Base-by-base conservation (phyloP, 2,888 invertebrate species). In the Eumacrocentrus americanus region DNA sequence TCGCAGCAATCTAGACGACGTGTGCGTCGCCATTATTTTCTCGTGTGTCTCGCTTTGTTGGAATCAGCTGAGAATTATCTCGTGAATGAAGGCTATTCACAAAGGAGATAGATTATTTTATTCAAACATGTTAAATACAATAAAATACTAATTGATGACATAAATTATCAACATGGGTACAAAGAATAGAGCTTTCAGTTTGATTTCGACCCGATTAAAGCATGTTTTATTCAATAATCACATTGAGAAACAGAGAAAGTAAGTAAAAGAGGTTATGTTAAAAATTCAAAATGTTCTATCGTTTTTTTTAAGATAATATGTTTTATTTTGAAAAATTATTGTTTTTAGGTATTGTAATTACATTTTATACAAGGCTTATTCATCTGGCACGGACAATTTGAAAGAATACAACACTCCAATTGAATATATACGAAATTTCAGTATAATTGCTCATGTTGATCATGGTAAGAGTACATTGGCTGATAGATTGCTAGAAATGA, bases 381-480 rank as follows among this genome's bases (percentile, higher is more conserved):
- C 64, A 9, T 53, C 54, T 2, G 63, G 63, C 0, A 12, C 37
- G 16, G 52, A 60, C 25, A 68, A 66, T 0, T 22, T 65, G 14
- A 73, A 75, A 56, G 74, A 72, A 4, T 67, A 69, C 46, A 67
- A 82, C 63, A 81, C 81, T 12, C 83, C 84, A 0, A 66, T 83
- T 14, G 83, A 85, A 65, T 76, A 81, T 66, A 94, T 96, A 42
- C 84, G 97, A 59, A 98, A 98, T 80, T 97, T 98, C 76, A 92
- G 96, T 81, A 98, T 99, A 72, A 95, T 99, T 64, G 98, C 98
- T n/a, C 98, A 99, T 82, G 93, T 99, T 1, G 98, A 99, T 81
- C 98, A 98, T 84, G 98, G 98, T 0, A 99, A 99, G 83, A 95
- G 95, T 80, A 99, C 98, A 0, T 82, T 99, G 60, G 97, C 98